Evolutionary conservation across 2,113 vertebrate genomes (phyloP), one percentile per base, ranked within the genome.

Genomic region (Dryoscopus gambensis): DNA sequence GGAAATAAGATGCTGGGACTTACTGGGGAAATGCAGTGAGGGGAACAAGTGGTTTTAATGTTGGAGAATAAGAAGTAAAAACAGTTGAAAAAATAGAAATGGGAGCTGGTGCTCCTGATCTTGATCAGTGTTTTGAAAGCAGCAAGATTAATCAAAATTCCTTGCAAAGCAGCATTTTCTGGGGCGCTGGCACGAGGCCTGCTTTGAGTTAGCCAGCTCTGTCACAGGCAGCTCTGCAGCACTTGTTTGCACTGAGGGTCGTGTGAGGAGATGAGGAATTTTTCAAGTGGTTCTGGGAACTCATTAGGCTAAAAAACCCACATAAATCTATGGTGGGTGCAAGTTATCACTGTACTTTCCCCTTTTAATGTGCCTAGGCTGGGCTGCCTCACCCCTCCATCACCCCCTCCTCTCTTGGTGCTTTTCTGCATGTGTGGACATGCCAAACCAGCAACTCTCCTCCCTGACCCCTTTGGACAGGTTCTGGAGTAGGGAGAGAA

Each of bases 171-270:
- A 42, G 50, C 11, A 2, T 55, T 50, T 91, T 93, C 30, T 79
- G 60, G 27, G 35, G 9, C 9, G 3, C 37, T 92, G 2, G 6
- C 6, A 6, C 0, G 0, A 74, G 27, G 50, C 35, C 8, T 0
- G 1, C 40, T 68, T 33, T 44, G 35, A 44, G 28, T 63, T 64
- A 64, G 27, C 52, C 52, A 37, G 46, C 18, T 80, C 65, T 63
- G 47, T 6, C 8, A 75, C 55, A 73, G 40, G 33, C 1, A 0
- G 25, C 53, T 83, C 55, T 39, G n/a, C 4, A 5, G 65, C 68
- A 52, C 16, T 59, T 0, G 0, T 14, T 86, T 40, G 31, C 40
- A 7, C 77, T 1, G 1, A 39, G 47, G 33, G 24, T 37, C 0
- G 0, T 63, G 33, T 1, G 6, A 73, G 35, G 30, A 73, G 46